Evolutionary conservation across 2,888 invertebrate genomes (phyloP), one percentile per base, ranked within the genome.

Genomic region (Troglohyphantes excavatus): DNA sequence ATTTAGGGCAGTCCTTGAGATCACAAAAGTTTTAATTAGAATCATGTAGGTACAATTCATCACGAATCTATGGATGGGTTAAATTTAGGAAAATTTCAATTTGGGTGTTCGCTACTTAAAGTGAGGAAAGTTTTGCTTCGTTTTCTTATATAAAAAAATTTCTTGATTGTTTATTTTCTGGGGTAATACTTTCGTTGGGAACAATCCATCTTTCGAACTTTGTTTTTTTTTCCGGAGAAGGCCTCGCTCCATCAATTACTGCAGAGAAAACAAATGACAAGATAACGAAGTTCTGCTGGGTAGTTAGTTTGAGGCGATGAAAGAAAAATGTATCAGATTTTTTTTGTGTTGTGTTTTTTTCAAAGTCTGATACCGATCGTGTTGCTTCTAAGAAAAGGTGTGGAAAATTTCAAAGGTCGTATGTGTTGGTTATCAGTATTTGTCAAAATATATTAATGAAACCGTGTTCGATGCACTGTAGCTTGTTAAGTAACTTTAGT

Each of bases 1-100:
- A 43, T 78, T n/a, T 19, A 39, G 6, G 17, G 26, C 13, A 7
- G 65, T 26, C 26, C 7, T 65, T n/a, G 5, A 39, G 26, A 63
- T 61, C 21, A 53, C 75, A 33, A 75, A 61, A 17, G 7, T 75
- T 78, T 65, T 78, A 78, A 78, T 78, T 78, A 63, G 63, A 78
- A 61, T 43, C 39, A 29, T 27, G 63, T 13, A 63, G 26, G 23
- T 65, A 39, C 33, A 33, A 78, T 78, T 78, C 39, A 78, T 78
- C 39, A 78, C 39, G 26, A 76, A 78, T 39, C 65, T 29, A 39
- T 65, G 23, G 26, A 78, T 53, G 19, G 26, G 26, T 61, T 33
- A 29, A 23, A 26, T 53, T n/a, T n/a, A 26, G 65, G 26, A 65
- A 63, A 78, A 65, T 65, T 78, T 78, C 78, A 78, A 65, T 68